phyloP scores from a whole-genome alignment of 2,797 vertebrate genomes.

The Peromyscus attwateri region DNA sequence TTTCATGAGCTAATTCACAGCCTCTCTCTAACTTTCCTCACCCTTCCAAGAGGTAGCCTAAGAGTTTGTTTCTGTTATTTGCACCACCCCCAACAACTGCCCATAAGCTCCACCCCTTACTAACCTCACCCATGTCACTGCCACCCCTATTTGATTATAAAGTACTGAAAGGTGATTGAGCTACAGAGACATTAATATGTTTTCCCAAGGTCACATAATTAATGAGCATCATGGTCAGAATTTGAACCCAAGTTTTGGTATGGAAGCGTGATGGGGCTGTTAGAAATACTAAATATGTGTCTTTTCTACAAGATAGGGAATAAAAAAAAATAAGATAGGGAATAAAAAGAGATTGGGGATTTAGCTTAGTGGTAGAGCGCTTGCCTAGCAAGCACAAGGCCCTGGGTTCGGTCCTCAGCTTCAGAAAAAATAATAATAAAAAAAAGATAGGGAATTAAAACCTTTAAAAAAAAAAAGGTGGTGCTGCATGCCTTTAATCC shows the following conservation, averaged over 20 bases:
- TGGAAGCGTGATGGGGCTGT: no score
- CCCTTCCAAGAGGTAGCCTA: not conserved
- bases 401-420: no score
- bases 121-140: not conserved
- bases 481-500: no score
- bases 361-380: no score
- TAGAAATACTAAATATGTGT: no score
- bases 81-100: not conserved
- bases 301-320: no score
- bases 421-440: no score
- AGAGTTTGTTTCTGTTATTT: not conserved
- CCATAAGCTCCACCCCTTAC: not conserved
- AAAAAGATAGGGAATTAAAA: no score
- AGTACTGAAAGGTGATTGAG: not conserved
- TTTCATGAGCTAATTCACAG: not conserved
- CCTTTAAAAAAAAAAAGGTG: no score
- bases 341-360: no score
- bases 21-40: not conserved
- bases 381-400: no score
- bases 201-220: not conserved
- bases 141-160: slow-evolving; percentile 4
- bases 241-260: not conserved
- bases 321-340: no score
- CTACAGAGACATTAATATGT: not conserved
- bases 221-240: not conserved